These are phyloP conservation scores for Pocillopora damicornis DNA, from an alignment of 64 coral and sea anemone genomes.

Conservation along the genomic window DNA sequence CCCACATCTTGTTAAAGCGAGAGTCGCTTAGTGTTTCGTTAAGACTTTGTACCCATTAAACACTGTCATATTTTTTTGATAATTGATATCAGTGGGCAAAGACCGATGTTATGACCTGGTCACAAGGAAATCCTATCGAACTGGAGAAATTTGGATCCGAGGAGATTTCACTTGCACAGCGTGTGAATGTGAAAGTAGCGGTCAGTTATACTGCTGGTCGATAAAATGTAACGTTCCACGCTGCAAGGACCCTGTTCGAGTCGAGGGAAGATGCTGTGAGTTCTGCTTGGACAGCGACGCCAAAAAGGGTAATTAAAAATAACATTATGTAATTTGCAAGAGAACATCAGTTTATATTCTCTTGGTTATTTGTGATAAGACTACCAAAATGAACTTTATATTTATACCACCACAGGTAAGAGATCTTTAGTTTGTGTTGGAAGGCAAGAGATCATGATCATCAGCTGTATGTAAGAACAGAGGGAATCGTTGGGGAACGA, in stretches of 20 bases:
- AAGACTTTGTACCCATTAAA: no score
- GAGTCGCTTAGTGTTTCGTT: no score
- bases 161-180: conserved; percentile 59
- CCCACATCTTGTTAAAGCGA: no score
- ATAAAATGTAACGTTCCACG: conserved; percentile 42
- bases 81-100: not conserved
- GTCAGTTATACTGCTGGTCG: conserved; percentile 47
- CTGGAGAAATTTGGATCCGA: conserved; percentile 55
- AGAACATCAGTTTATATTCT: no score
- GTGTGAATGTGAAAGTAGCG: conserved; percentile 36
- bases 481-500: no score
- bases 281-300: conserved; percentile 52
- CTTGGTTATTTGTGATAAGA: no score
- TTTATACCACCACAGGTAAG: no score
- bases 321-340: no score
- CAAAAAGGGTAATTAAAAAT: conserved; percentile 36
- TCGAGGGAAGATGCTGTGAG: conserved; percentile 65
- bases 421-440: no score
- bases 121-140: conserved; percentile 45
- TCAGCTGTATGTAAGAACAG: no score
- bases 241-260: conserved; percentile 10
- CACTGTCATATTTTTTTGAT: not conserved
- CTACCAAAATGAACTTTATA: no score
- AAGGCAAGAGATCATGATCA: no score
- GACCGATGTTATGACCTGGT: conserved; percentile 49